These are phyloP conservation scores for Erebia ligea DNA, from an alignment of 2,888 invertebrate genomes.

Conservation along the genomic window DNA sequence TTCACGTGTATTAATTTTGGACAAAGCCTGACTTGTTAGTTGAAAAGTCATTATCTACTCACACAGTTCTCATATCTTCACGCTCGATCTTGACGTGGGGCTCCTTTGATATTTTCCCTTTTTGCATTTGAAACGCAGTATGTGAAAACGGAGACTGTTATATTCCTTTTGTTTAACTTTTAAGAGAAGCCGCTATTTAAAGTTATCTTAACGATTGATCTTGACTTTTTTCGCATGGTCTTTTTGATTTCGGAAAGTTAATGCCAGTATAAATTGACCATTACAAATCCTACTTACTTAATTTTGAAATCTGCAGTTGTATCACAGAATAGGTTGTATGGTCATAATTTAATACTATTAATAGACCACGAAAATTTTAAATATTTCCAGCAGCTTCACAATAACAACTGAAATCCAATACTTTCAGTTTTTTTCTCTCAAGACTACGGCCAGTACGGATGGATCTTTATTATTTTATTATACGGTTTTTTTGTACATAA, in stretches of 20 bases:
- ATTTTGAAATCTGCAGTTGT: too few species aligned
- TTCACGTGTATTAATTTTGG: slow-evolving; percentile 1
- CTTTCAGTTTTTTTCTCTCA: too few species aligned
- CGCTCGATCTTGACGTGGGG: slow-evolving; percentile 12
- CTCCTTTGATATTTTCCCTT: slow-evolving; percentile 21
- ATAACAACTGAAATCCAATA: too few species aligned
- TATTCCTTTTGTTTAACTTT: slow-evolving; percentile 23
- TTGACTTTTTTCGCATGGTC: neutral
- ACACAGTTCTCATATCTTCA: slow-evolving; percentile 15
- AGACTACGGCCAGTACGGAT: too few species aligned
- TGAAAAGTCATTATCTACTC: slow-evolving; percentile 17
- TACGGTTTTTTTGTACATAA: too few species aligned
- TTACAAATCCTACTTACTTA: too few species aligned
- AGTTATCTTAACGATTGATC: neutral
- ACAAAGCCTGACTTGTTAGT: slow-evolving; percentile 13
- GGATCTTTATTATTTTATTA: too few species aligned
- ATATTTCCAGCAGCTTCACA: too few species aligned
- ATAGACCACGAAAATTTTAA: too few species aligned
- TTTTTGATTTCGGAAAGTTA: neutral
- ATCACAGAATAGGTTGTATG: too few species aligned
- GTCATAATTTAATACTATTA: too few species aligned
- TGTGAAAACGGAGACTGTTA: slow-evolving; percentile 11
- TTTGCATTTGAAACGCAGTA: slow-evolving; percentile 22
- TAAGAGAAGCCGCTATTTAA: slow-evolving; percentile 11
- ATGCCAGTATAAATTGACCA: too few species aligned